Evolutionary conservation across 2,888 invertebrate genomes (phyloP), one percentile per base, ranked within the genome.

Genomic region (Tetramorium bicarinatum): DNA sequence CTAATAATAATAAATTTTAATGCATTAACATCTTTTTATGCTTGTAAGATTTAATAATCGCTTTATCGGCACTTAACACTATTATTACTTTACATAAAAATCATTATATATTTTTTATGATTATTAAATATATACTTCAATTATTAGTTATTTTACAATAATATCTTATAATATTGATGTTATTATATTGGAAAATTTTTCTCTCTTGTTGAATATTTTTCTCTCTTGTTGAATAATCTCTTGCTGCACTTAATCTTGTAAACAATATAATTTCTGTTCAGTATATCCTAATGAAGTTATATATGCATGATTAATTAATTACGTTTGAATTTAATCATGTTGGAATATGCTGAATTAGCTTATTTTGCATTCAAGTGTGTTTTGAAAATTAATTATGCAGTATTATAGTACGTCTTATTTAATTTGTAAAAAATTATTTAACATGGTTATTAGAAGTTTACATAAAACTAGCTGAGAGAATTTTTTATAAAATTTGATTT

Each of bases 201-300:
- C 0, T 9, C 4, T 21, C 1, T 11, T 6, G 1, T 29, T 59
- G 18, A 15, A n/a, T n/a, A 56, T 56, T 52, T 21, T 71, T 11
- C 0, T 9, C 4, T 21, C 1, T 11, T 6, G 1, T 1, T 13
- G 8, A 8, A n/a, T 7, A 18, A 54, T 72, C 15, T 54, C 9
- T 56, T 72, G 9, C 15, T 6, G 18, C 6, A 25, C 3, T 38
- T 49, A 15, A 21, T 49, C 11, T 49, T 49, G 61, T 38, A 49
- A 61, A 61, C n/a, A 74, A 11, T 61, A 9, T 34, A 61, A 75
- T 75, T 21, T 47, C n/a, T 15, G 44, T 74, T 75, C 18, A 62
- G 34, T 21, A 62, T 62, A 49, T 21, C 13, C 38, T 49, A 75
- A 75, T 29, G 18, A 62, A 47, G 15, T 62, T 75, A 62, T 29